Conservation (phyloP, 2,888 invertebrate genomes). For the Sclerodermus sp. region DNA sequence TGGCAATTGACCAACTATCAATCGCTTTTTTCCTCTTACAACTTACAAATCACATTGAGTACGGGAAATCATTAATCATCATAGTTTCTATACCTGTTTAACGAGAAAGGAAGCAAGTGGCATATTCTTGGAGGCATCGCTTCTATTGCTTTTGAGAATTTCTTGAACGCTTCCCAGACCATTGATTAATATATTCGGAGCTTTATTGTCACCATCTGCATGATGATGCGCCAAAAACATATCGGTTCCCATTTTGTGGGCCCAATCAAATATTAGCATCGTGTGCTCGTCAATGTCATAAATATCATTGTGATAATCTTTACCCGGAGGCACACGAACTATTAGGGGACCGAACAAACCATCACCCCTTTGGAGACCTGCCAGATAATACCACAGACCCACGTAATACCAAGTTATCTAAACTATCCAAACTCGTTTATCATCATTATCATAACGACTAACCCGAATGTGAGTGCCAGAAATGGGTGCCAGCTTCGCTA, state of each 20-base stretch:
- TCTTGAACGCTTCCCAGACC: too few species aligned
- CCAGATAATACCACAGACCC: too few species aligned
- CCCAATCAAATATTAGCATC: constrained; percentile 82
- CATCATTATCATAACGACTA: too few species aligned
- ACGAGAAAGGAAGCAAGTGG: constrained; percentile 69
- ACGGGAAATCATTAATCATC: not conserved
- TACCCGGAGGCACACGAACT: constrained; percentile 68
- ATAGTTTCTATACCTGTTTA: constrained; percentile 61
- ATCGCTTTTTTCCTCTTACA: too few species aligned
- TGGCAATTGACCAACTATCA: too few species aligned
- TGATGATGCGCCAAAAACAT: constrained; percentile 87
- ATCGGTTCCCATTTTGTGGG: constrained; percentile 69
- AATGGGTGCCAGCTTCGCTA: constrained; percentile 77
- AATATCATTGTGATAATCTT: constrained; percentile 66
- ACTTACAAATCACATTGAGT: too few species aligned
- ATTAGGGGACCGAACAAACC: constrained; percentile 81
- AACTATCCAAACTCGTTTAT: too few species aligned
- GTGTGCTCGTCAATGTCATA: constrained; percentile 85
- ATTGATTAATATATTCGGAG: constrained; percentile 78
- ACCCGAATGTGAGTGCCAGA: constrained; percentile 79
- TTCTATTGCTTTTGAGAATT: constrained; percentile 54
- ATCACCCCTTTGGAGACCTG: constrained; percentile 83
- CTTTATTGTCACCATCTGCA: constrained; percentile 79
- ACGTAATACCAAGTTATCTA: too few species aligned
- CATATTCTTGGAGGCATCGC: constrained; percentile 57